Evolutionary conservation across 2,797 vertebrate genomes (phyloP), one percentile per base, ranked within the genome.

Genomic region (Chaunax sp.): DNA sequence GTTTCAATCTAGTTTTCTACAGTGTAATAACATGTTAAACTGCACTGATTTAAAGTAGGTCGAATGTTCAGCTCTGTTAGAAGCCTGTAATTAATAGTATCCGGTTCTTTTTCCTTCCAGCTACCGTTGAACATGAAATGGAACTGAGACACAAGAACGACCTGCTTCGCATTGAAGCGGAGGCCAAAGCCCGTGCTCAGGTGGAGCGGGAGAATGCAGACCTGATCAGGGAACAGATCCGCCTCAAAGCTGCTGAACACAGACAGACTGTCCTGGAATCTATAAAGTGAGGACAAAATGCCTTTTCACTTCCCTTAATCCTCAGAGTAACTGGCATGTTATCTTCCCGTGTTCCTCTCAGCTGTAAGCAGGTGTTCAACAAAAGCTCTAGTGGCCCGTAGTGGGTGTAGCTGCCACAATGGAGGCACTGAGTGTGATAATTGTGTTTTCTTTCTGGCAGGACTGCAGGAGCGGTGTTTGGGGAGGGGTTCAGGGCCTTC

Each of bases 191-290:
- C 0, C 89, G 93, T 0, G 96, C 88, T 13, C 92, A 93, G 45
- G 95, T 95, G 0, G 95, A 96, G 78, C 69, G 95, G 0, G 95
- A 97, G 64, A 96, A 97, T 0, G 95, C 96, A 0, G 96, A 98
- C 86, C 93, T 97, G 78, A 96, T 94, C 61, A 90, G 96, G 0
- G 96, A 96, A 67, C 95, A 97, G 91, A 98, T 97, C 54, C 94
- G 95, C 26, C 80, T 96, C 26, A 96, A 95, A 83, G 95, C 96
- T 0, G 96, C 95, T 0, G 96, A 98, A 62, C 95, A 96, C 80
- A 88, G 95, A 55, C 95, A 96, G 81, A 97, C 96, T 0, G 94
- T 97, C 20, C 79, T 98, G 23, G 95, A 97, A 82, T 96, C 95
- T 49, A 95, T 96, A 86, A 86, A 73, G 91, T 93, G 81, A 87